These are phyloP conservation scores for Bryconaethiops microstoma DNA, from an alignment of 2,797 vertebrate genomes.

Conservation along the genomic window DNA sequence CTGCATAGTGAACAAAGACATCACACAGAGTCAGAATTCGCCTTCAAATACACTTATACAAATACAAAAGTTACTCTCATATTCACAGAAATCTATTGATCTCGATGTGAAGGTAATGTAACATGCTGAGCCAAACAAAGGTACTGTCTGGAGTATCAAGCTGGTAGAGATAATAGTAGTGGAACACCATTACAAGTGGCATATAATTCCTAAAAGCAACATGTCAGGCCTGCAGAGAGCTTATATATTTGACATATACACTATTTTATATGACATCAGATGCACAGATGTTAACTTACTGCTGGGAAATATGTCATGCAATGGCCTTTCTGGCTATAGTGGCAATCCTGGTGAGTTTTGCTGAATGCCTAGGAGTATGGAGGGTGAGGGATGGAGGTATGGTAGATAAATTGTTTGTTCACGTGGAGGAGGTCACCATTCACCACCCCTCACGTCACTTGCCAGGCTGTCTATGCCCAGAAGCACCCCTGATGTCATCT, in stretches of 20 bases:
- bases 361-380: no score
- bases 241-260: not conserved
- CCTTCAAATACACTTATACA: not conserved
- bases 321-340: no score
- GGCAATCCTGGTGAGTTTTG: no score
- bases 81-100: constrained; percentile 22
- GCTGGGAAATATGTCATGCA: no score
- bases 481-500: no score
- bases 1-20: not conserved
- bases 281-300: no score
- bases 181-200: not conserved
- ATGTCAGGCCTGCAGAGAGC: not conserved
- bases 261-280: no score
- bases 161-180: not conserved
- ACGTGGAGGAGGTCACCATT: no score
- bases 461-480: no score
- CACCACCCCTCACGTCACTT: no score
- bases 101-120: constrained; percentile 14
- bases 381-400: no score
- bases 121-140: constrained; percentile 4
- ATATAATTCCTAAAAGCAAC: not conserved
- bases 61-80: constrained; percentile 13
- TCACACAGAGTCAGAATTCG: not conserved
- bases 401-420: no score
- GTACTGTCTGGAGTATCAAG: not conserved